These are phyloP conservation scores for Ageneiosus marmoratus DNA, from an alignment of 2,113 vertebrate species.

Conservation along the genomic window DNA sequence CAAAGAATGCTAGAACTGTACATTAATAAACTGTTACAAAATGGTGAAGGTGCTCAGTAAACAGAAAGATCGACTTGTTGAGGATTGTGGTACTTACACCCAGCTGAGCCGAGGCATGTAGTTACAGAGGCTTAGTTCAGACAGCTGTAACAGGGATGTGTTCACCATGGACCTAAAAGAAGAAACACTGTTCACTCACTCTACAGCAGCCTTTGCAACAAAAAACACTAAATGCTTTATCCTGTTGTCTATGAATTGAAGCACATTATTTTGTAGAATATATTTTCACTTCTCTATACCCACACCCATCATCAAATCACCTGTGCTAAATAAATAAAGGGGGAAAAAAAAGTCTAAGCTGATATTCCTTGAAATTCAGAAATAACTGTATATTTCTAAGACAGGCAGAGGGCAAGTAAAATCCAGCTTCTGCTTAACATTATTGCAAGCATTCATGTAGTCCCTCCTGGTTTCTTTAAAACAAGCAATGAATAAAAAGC, in stretches of 20 bases:
- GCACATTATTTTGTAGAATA: background rate
- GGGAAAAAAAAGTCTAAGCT: background rate
- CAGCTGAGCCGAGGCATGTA: slow-evolving; percentile 76
- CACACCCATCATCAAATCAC: background rate
- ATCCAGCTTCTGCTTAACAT: background rate
- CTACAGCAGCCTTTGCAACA: too few relatives aligned
- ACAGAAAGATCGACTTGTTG: background rate
- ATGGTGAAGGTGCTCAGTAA: background rate
- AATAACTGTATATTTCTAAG: background rate
- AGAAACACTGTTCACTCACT: slow-evolving; percentile 39
- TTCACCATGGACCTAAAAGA: slow-evolving; percentile 78
- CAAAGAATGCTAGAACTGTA: background rate
- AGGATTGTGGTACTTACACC: slow-evolving; percentile 71
- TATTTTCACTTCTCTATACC: background rate
- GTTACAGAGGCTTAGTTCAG: slow-evolving; percentile 72
- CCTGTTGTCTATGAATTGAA: background rate
- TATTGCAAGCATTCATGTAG: background rate
- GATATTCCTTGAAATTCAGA: background rate
- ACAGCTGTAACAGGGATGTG: slow-evolving; percentile 73
- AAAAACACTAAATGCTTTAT: background rate
- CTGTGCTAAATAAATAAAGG: background rate
- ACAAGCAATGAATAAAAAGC: background rate
- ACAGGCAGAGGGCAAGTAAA: background rate
- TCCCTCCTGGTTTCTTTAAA: background rate
- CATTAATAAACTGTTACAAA: background rate